Evolutionary conservation across 2,888 invertebrate species (phyloP).

Genomic region (Gandaritis pyraliata): DNA sequence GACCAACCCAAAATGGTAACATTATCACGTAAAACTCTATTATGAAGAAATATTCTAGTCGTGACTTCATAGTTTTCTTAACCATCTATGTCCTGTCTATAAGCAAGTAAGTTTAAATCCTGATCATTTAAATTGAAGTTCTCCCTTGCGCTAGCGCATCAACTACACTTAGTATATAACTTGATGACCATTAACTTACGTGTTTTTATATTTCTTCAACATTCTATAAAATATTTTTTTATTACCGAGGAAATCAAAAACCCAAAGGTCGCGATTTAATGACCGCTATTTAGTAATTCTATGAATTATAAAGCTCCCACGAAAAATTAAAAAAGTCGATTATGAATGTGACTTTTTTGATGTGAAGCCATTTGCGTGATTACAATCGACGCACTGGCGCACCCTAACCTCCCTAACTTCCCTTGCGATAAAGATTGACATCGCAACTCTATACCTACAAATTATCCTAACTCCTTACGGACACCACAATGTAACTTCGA

Average conservation of each 20-base stretch:
- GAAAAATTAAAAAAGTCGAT: conserved; percentile 72
- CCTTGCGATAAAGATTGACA: conserved; percentile 84
- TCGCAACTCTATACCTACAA: conserved; percentile 72
- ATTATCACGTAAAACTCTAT: no score
- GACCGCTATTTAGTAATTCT: not conserved
- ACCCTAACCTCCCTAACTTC: conserved; percentile 79
- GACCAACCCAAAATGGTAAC: no score
- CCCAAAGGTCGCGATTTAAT: not conserved
- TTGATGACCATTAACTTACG: no score
- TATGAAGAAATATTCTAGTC: no score
- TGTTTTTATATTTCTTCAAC: no score
- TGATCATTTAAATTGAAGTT: no score
- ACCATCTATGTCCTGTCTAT: no score
- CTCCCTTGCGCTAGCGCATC: no score
- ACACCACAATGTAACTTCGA: conserved; percentile 54
- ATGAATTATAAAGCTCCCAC: conserved; percentile 50
- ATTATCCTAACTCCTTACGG: conserved; percentile 71
- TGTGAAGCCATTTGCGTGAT: conserved; percentile 83
- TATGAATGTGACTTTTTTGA: conserved; percentile 80
- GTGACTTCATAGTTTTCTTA: no score
- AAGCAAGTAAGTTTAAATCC: no score
- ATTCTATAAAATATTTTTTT: no score
- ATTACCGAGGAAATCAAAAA: not conserved
- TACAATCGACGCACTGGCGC: conserved; percentile 82
- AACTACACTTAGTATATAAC: no score